phyloP scores from a whole-genome alignment of 2,888 invertebrate genomes.

The Troglohyphantes excavatus region DNA sequence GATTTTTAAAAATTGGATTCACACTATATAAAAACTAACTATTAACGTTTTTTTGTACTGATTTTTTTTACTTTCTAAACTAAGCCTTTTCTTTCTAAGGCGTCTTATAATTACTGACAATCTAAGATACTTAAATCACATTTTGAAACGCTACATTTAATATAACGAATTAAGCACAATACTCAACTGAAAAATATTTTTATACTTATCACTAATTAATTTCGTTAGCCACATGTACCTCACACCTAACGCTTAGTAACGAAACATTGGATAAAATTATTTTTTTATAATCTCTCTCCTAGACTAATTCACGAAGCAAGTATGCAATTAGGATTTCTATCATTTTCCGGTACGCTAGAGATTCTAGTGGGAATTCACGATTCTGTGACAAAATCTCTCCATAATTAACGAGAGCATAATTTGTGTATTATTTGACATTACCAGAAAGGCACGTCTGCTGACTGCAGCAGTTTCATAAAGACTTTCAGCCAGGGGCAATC shows the following conservation, averaged over 20 bases:
- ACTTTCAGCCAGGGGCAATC: conserved; percentile 12
- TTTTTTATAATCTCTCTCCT: neutral
- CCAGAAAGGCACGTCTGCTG: conserved; percentile 20
- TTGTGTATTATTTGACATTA: conserved; percentile 58
- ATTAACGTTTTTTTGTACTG: too few species aligned
- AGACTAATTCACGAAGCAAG: conserved; percentile 14
- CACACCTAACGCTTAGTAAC: neutral
- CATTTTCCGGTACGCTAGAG: conserved; percentile 36
- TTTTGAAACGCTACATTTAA: too few species aligned
- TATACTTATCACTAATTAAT: neutral
- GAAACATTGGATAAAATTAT: neutral
- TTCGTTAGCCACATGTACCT: neutral
- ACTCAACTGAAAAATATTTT: too few species aligned
- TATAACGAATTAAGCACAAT: too few species aligned
- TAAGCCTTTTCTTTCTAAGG: too few species aligned
- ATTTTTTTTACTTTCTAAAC: too few species aligned
- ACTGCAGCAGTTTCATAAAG: conserved; percentile 28
- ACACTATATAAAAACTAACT: too few species aligned
- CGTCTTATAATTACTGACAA: too few species aligned
- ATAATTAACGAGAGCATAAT: conserved; percentile 61
- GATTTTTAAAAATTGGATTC: too few species aligned
- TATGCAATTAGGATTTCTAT: conserved; percentile 45
- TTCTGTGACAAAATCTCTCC: conserved; percentile 49
- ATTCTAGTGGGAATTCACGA: conserved; percentile 38
- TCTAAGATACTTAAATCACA: too few species aligned